Percentiles rank a stretch among this genome's conserved stretches.
These are phyloP conservation scores for Octodonta nipae DNA, from an alignment of 2,888 invertebrate genomes.

Conservation along the genomic window DNA sequence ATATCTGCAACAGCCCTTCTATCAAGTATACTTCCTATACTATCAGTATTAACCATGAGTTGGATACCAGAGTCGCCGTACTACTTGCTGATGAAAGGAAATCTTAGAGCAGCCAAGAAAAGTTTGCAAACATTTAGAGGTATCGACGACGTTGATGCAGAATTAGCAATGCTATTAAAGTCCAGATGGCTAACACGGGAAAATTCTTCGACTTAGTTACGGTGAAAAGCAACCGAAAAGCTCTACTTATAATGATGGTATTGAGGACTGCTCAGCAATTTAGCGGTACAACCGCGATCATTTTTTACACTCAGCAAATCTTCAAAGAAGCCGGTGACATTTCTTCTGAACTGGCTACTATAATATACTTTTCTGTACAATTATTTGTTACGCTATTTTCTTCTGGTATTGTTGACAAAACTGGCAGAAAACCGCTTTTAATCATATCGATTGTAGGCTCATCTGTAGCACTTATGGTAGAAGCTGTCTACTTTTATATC, in stretches of 20 bases:
- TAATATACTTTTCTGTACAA: conserved; percentile 38
- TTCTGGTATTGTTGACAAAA: conserved; percentile 43
- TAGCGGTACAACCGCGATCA: conserved; percentile 49
- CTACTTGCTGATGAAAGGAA: conserved; percentile 33
- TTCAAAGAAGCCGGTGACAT: conserved; percentile 33
- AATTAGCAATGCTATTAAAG: conserved; percentile 28
- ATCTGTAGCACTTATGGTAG: conserved; percentile 32
- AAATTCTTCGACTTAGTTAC: conserved; percentile 43
- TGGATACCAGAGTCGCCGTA: conserved; percentile 50
- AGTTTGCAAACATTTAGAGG: conserved; percentile 40
- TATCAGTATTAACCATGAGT: conserved; percentile 36
- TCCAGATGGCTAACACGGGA: conserved; percentile 38
- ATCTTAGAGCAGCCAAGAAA: conserved; percentile 36
- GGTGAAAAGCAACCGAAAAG: conserved; percentile 46
- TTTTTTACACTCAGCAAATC: conserved; percentile 47
- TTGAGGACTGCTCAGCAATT: conserved; percentile 42
- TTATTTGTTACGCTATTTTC: conserved; percentile 42
- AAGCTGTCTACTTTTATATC: conserved; percentile 38
- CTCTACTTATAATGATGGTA: conserved; percentile 47
- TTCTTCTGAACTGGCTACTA: conserved; percentile 30
- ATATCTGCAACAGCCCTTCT: conserved; percentile 40
- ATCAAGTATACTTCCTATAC: conserved; percentile 35
- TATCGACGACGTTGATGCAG: conserved; percentile 36
- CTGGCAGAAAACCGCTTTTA: conserved; percentile 42
- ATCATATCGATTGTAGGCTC: conserved; percentile 38